Conservation (phyloP, 2,888 invertebrate species). For the Gnatocerus cornutus region DNA sequence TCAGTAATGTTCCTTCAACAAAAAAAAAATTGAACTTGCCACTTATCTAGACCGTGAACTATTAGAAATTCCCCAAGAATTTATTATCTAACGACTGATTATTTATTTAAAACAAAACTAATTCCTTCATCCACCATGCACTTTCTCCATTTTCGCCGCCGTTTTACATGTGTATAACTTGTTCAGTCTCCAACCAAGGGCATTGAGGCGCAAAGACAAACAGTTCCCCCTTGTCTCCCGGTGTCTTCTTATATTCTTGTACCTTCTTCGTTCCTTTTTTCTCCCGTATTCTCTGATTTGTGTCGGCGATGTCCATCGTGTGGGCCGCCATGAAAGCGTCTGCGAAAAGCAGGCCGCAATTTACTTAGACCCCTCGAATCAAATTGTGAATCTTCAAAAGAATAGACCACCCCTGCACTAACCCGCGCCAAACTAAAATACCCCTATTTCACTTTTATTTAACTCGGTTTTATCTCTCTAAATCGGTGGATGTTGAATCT, state of each 20-base stretch:
- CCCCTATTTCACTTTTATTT: slow-evolving; percentile 70
- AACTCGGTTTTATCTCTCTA: slow-evolving; percentile 67
- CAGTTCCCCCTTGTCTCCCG: slow-evolving; percentile 54
- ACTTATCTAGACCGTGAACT: too few species aligned
- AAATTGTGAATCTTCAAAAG: slow-evolving; percentile 71
- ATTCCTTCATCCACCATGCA: too few species aligned
- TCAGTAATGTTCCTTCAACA: too few species aligned
- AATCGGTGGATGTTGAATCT: slow-evolving; percentile 64
- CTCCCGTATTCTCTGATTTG: slow-evolving; percentile 52
- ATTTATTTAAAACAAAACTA: too few species aligned
- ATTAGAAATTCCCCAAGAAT: too few species aligned
- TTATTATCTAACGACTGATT: too few species aligned
- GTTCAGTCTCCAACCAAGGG: slow-evolving; percentile 53
- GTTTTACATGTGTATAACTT: slow-evolving; percentile 32
- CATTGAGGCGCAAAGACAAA: slow-evolving; percentile 62
- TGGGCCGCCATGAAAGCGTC: slow-evolving; percentile 60
- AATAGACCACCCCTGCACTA: slow-evolving; percentile 58
- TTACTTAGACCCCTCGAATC: slow-evolving; percentile 69
- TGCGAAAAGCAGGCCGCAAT: slow-evolving; percentile 69
- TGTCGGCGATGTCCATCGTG: slow-evolving; percentile 38
- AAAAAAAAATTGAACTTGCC: too few species aligned
- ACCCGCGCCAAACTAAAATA: slow-evolving; percentile 60
- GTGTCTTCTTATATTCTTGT: slow-evolving; percentile 27
- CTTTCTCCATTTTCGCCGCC: not conserved
- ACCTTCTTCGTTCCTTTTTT: slow-evolving; percentile 10